These are phyloP conservation scores for Cecidostiba fungosa DNA, from an alignment of 2,888 invertebrate genomes.

Conservation along the genomic window DNA sequence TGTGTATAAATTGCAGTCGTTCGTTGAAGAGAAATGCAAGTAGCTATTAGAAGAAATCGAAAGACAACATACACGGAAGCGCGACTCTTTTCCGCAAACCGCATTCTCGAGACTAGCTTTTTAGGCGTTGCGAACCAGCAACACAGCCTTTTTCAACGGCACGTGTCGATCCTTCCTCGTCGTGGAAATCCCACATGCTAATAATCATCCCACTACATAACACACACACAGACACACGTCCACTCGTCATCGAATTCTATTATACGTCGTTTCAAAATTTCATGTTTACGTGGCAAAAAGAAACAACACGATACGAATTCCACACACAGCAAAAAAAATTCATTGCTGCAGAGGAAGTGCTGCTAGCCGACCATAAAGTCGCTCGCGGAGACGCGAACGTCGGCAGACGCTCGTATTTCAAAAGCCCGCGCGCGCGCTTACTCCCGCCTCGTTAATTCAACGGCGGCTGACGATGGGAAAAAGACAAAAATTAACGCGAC, in stretches of 20 bases:
- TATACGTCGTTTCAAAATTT: background rate
- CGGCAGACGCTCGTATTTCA: constrained; percentile 59
- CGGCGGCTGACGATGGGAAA: constrained; percentile 5
- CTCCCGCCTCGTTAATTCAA: constrained; percentile 57
- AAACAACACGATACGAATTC: background rate
- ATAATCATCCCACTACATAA: background rate
- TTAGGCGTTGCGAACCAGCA: constrained; percentile 4
- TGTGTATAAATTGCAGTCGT: too few relatives aligned
- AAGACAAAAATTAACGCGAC: constrained; percentile 49
- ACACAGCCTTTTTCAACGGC: background rate
- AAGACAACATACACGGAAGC: background rate
- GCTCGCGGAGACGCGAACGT: constrained; percentile 24
- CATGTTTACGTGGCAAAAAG: background rate
- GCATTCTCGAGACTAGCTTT: constrained; percentile 23
- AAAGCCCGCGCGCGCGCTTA: constrained; percentile 29
- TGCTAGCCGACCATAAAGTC: constrained; percentile 44
- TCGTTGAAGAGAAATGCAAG: too few relatives aligned
- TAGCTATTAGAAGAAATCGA: background rate
- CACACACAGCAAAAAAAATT: background rate
- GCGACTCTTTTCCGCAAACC: constrained; percentile 8
- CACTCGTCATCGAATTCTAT: background rate
- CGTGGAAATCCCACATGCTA: background rate
- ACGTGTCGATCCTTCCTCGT: background rate
- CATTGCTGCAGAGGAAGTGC: background rate
- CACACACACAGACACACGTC: too few relatives aligned